These are phyloP conservation scores for Acronicta leporina DNA, from an alignment of 2,888 invertebrate species.

Conservation along the genomic window DNA sequence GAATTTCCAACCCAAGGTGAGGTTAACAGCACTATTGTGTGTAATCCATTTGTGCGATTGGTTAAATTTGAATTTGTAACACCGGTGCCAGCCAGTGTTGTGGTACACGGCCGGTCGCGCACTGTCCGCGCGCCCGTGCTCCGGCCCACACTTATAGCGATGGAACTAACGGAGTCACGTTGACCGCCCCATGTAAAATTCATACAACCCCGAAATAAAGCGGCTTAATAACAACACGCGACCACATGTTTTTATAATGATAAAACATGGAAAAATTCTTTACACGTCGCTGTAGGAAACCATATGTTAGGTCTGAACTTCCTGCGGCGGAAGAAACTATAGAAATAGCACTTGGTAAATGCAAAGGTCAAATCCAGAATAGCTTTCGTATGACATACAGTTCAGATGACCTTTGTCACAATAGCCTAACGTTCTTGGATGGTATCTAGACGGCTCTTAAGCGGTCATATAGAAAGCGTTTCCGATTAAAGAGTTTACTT, in stretches of 20 bases:
- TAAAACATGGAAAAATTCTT: conserved; percentile 63
- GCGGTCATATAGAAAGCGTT: conserved; percentile 11
- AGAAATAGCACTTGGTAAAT: conserved; percentile 45
- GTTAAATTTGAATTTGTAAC: conserved; percentile 66
- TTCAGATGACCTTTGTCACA: conserved; percentile 54
- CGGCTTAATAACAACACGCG: conserved; percentile 64
- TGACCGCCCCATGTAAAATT: conserved; percentile 81
- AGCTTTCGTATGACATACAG: conserved; percentile 33
- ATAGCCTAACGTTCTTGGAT: conserved; percentile 29
- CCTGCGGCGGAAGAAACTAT: conserved; percentile 30
- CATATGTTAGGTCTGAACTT: conserved; percentile 50
- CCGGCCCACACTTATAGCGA: conserved; percentile 80
- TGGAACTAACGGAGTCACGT: conserved; percentile 69
- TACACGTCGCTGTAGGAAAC: conserved; percentile 54
- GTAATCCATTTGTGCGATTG: conserved; percentile 72
- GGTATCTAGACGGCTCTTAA: conserved; percentile 33
- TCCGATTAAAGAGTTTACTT: conserved; percentile 13
- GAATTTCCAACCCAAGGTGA: conserved; percentile 67
- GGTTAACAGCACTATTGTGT: conserved; percentile 76
- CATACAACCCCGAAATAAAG: conserved; percentile 78
- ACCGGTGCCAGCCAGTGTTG: conserved; percentile 81
- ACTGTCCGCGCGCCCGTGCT: conserved; percentile 79
- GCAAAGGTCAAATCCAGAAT: conserved; percentile 64
- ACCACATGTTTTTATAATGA: conserved; percentile 70
- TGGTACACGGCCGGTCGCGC: conserved; percentile 83